These are phyloP conservation scores for Resseliella maxima DNA, from an alignment of 2,888 invertebrate genomes.

Conservation along the genomic window DNA sequence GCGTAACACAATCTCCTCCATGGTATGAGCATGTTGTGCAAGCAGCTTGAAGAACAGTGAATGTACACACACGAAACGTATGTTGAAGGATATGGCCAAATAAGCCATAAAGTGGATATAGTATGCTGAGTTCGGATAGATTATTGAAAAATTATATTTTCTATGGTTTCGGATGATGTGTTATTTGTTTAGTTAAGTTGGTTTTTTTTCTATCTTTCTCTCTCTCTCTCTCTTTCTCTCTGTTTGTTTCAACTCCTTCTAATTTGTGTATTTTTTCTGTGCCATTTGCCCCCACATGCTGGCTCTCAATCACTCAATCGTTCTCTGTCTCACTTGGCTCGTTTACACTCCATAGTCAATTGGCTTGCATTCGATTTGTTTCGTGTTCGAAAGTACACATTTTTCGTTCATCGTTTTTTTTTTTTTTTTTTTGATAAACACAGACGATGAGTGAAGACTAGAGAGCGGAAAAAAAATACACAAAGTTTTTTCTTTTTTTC, in stretches of 20 bases:
- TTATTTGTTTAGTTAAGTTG: slow-evolving; percentile 41
- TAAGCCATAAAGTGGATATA: slow-evolving; percentile 47
- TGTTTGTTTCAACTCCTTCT: background rate
- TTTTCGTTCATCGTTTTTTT: background rate
- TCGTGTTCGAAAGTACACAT: background rate
- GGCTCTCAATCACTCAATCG: background rate
- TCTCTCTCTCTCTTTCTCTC: background rate
- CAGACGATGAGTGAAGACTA: too few relatives aligned
- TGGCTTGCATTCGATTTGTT: background rate
- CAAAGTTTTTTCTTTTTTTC: background rate
- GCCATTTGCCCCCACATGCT: background rate
- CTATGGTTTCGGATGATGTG: slow-evolving; percentile 51
- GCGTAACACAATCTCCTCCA: slow-evolving; percentile 49
- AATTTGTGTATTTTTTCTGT: background rate
- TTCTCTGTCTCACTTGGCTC: too few relatives aligned
- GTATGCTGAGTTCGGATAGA: slow-evolving; percentile 22
- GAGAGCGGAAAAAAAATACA: too few relatives aligned
- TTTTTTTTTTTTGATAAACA: too few relatives aligned
- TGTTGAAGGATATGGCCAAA: slow-evolving; percentile 46
- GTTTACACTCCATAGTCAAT: background rate
- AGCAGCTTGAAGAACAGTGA: slow-evolving; percentile 11
- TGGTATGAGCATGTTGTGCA: slow-evolving; percentile 34
- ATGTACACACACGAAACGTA: background rate
- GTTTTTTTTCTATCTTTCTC: background rate
- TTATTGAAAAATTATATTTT: slow-evolving; percentile 53